Conservation (phyloP, 2,888 invertebrate species). For the Stenurella melanura region DNA sequence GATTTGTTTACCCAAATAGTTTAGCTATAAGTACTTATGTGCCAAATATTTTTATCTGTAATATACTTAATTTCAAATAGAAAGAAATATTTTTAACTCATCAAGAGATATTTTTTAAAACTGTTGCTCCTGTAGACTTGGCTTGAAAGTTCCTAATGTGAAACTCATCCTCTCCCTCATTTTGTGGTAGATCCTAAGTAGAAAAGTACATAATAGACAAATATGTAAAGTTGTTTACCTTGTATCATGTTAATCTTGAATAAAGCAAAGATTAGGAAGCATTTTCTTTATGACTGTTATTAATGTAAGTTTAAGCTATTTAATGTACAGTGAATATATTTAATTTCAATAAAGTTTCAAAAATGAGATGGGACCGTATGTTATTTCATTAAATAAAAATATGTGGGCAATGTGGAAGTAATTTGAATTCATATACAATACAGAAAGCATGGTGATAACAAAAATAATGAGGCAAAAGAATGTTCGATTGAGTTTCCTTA, state of each 20-base stretch:
- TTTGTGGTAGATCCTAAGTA: constrained; percentile 28
- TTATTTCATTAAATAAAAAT: background rate
- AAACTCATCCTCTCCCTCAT: constrained; percentile 17
- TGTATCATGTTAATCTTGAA: background rate
- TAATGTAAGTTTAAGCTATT: constrained; percentile 32
- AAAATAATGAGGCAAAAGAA: no score
- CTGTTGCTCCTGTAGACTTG: constrained; percentile 13
- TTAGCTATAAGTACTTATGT: background rate
- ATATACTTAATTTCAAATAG: background rate
- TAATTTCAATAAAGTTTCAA: constrained; percentile 56
- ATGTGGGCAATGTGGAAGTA: no score
- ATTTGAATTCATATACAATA: no score
- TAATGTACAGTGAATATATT: constrained; percentile 56
- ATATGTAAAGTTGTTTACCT: constrained; percentile 27
- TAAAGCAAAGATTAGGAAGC: constrained; percentile 28
- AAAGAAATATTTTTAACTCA: constrained; percentile 5
- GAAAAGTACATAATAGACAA: constrained; percentile 27
- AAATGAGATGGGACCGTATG: constrained; percentile 10
- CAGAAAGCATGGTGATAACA: no score
- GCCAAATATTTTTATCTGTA: background rate
- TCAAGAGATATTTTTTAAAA: constrained; percentile 6
- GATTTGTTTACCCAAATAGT: background rate
- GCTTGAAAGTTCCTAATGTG: constrained; percentile 36
- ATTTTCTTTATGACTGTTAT: constrained; percentile 40
- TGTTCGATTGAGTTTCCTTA: no score